A percentile compares a stretch with the other conserved stretches of the same genome.
Evolutionary conservation across 2,797 vertebrate species (phyloP).

Genomic region (Onychomys torridus): DNA sequence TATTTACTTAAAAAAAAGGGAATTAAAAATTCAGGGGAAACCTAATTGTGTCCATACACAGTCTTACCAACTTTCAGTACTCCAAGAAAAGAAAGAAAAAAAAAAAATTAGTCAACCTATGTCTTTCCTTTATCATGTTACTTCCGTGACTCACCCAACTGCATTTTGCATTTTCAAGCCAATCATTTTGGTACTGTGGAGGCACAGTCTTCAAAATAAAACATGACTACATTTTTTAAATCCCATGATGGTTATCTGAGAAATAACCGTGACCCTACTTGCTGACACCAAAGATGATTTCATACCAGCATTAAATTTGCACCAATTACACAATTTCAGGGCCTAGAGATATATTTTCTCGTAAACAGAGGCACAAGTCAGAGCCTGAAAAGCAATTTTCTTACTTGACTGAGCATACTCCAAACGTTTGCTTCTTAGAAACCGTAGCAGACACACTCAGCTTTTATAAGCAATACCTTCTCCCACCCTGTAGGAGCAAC

Average conservation of each 20-base stretch:
- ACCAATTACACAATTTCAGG: conserved; percentile 88
- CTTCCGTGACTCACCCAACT: conserved; percentile 2
- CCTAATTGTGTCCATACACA: conserved; percentile 73
- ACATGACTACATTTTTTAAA: conserved; percentile 82
- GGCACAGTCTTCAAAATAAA: conserved; percentile 69
- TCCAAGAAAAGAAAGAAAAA: conserved; percentile 10
- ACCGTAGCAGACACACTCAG: conserved; percentile 77
- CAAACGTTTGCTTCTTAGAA: conserved; percentile 79
- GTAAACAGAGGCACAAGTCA: conserved; percentile 86
- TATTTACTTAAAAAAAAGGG: conserved; percentile 85
- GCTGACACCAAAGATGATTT: conserved; percentile 92
- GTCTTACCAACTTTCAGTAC: conserved; percentile 59
- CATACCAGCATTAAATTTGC: conserved; percentile 89
- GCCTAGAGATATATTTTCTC: conserved; percentile 83
- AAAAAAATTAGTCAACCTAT: conserved; percentile 10
- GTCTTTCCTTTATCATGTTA: conserved; percentile 14
- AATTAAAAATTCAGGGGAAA: conserved; percentile 86
- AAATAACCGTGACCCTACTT: conserved; percentile 84
- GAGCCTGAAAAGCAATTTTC: conserved; percentile 81
- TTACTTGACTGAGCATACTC: conserved; percentile 72
- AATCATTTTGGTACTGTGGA: conserved; percentile 57
- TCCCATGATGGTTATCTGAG: conserved; percentile 82
- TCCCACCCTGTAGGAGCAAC: conserved; percentile 24
- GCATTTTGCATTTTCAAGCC: not conserved
- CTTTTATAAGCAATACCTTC: conserved; percentile 84